Conservation (phyloP, 1,140 invertebrate species). For the Camponotus vicinus region DNA sequence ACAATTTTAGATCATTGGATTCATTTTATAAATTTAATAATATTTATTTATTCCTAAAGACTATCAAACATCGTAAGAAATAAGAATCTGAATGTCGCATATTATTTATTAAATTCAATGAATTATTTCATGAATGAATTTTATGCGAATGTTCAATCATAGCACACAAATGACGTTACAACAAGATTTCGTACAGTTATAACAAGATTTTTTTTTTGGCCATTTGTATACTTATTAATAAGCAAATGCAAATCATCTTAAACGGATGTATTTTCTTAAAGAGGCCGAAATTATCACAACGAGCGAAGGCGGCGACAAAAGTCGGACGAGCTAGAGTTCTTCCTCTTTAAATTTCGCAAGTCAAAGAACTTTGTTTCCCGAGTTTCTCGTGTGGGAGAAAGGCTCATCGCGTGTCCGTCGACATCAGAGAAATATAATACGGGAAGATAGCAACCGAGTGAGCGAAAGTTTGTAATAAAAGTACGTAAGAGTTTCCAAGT, state of each 20-base stretch:
- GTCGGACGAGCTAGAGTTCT: slow-evolving; percentile 38
- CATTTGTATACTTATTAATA: not conserved
- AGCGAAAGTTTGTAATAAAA: slow-evolving; percentile 65
- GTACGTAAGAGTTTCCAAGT: slow-evolving; percentile 71
- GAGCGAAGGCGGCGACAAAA: slow-evolving; percentile 12
- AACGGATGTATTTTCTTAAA: slow-evolving; percentile 35
- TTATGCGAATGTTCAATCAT: not conserved
- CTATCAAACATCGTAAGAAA: not conserved
- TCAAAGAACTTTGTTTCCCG: slow-evolving; percentile 60
- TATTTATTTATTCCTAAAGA: not conserved
- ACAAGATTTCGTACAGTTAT: too few relatives aligned
- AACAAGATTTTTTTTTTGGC: not conserved
- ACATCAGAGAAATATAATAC: slow-evolving; percentile 70
- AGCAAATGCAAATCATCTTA: slow-evolving; percentile 16
- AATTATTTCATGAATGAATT: slow-evolving; percentile 5
- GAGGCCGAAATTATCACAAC: slow-evolving; percentile 14
- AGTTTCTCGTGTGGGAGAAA: slow-evolving; percentile 63
- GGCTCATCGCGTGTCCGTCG: slow-evolving; percentile 70
- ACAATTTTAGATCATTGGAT: not conserved
- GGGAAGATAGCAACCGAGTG: slow-evolving; percentile 31
- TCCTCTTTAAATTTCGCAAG: slow-evolving; percentile 59
- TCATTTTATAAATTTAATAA: not conserved
- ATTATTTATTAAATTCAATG: not conserved
- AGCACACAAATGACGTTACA: not conserved
- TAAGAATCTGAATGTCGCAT: not conserved